These are phyloP conservation scores for Crypturellus undulatus DNA, from an alignment of 2,113 vertebrate species.

Conservation along the genomic window DNA sequence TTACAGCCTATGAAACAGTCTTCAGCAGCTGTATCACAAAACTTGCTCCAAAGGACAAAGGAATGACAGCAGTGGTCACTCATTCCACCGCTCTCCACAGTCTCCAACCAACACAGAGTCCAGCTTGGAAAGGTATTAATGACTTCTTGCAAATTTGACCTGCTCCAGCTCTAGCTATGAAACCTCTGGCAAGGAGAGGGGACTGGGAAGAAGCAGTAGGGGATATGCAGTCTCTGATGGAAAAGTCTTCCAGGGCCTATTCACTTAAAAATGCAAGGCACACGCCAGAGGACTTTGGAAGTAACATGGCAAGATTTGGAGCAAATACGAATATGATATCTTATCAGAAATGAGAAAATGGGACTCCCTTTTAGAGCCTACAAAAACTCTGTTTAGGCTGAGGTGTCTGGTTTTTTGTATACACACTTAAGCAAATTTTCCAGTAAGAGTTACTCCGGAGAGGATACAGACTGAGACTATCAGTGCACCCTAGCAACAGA, in stretches of 20 bases:
- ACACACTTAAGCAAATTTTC: neutral
- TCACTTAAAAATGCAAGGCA: neutral
- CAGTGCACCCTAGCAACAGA: neutral
- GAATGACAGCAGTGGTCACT: neutral
- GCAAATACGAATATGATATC: neutral
- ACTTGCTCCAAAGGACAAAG: neutral
- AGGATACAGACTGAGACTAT: neutral
- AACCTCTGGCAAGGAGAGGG: neutral
- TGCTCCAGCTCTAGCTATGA: accelerated
- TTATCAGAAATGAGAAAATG: neutral
- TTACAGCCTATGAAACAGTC: neutral
- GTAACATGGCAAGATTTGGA: neutral
- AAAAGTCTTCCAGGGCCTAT: neutral
- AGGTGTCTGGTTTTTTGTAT: neutral
- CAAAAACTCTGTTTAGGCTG: neutral
- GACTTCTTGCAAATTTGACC: neutral
- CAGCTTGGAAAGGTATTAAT: neutral
- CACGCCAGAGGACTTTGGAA: accelerated
- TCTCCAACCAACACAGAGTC: neutral
- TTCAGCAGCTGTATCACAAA: neutral
- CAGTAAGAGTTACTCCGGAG: neutral
- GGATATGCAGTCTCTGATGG: neutral
- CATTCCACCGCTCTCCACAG: neutral
- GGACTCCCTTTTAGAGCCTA: neutral
- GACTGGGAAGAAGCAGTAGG: neutral